phyloP scores from a whole-genome alignment of 2,113 vertebrate species.

The Ptilonorhynchus violaceus region DNA sequence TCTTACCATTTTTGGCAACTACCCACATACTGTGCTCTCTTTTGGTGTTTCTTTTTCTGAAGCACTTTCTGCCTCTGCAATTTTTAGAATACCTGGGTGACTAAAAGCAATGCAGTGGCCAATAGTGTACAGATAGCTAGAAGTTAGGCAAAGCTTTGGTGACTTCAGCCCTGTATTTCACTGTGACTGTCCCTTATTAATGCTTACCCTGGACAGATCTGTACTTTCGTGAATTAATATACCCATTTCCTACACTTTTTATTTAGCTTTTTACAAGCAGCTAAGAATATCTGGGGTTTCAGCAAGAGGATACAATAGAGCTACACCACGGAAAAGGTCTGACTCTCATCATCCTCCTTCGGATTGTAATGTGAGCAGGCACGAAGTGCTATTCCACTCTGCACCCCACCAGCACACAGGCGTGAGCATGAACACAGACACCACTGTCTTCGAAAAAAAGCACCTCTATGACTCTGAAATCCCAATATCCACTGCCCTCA shows the following conservation, averaged over 20 bases:
- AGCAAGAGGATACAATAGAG: not conserved
- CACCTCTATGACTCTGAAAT: not conserved
- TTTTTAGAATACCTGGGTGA: not conserved
- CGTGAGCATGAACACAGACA: not conserved
- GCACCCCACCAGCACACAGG: not conserved
- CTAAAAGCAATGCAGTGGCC: not conserved
- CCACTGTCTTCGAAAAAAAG: not conserved
- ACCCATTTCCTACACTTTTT: not conserved
- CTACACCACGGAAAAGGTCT: not conserved
- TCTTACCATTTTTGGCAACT: not conserved
- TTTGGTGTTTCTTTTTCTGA: not conserved
- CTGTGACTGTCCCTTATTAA: not conserved
- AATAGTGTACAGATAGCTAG: not conserved
- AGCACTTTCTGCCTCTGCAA: not conserved
- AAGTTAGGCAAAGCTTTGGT: not conserved
- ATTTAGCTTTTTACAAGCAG: not conserved
- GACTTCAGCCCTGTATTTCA: not conserved
- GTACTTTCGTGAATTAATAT: not conserved
- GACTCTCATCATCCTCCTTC: not conserved
- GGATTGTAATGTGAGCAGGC: accelerated
- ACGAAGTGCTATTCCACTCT: not conserved
- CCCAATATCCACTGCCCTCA: not conserved
- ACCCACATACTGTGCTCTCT: not conserved
- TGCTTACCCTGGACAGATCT: not conserved
- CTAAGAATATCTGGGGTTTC: not conserved